Percentiles rank a stretch among this genome's conserved stretches.
Conservation (phyloP, 2,888 invertebrate species). For the Dyspetes luteomarginatus region DNA sequence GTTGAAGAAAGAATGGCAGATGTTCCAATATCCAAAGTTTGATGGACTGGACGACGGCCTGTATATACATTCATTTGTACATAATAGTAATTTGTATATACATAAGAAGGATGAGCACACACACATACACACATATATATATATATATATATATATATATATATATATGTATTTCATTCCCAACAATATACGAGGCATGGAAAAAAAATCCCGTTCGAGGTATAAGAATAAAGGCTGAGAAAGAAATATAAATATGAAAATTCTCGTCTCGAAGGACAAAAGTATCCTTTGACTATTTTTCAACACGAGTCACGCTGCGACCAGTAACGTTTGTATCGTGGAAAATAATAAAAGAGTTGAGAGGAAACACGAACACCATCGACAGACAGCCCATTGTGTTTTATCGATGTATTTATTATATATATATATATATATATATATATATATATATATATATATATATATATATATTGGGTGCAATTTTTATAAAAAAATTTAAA, state of each 20-base stretch:
- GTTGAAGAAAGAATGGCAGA: constrained; percentile 50
- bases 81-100: neutral
- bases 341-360: constrained; percentile 21
- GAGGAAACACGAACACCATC: neutral
- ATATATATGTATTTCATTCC: neutral
- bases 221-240: constrained; percentile 9
- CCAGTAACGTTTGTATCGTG: constrained; percentile 33
- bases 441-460: too few species aligned
- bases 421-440: too few species aligned
- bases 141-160: too few species aligned
- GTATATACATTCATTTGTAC: constrained; percentile 39
- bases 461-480: too few species aligned
- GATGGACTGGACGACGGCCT: constrained; percentile 56
- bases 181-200: neutral
- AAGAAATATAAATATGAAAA: constrained; percentile 3
- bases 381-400: neutral
- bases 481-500: too few species aligned
- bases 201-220: neutral
- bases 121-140: neutral
- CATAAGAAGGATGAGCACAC: neutral
- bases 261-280: constrained; percentile 34
- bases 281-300: constrained; percentile 30
- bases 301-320: constrained; percentile 1
- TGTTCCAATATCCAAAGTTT: constrained; percentile 51
- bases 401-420: too few species aligned